Evolutionary conservation across 2,888 invertebrate species (phyloP), one percentile per base, ranked within the genome.

Genomic region (Stenolophus ochropezus): DNA sequence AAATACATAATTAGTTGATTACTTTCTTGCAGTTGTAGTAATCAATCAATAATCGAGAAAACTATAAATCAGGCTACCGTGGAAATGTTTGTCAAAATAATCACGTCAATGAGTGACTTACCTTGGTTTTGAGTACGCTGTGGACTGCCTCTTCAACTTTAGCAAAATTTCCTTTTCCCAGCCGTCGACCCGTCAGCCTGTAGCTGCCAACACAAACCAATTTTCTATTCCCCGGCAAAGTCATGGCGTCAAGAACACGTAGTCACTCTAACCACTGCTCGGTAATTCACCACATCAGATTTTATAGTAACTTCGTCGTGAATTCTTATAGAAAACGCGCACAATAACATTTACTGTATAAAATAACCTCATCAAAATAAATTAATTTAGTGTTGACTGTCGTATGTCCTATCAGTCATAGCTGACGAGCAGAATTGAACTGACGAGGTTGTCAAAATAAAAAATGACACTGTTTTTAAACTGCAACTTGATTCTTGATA

Each of bases 111-210:
- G 21, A 23, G 27, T 27, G 27, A 69, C 65, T 86, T 87, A 94
- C 94, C 93, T 94, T 94, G 85, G 92, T 91, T 84, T 93, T 92
- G 75, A 94, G 92, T 79, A 93, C 88, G 83, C 91, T 91, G 87
- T 95, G 94, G 33, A 92, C 91, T 11, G 94, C 95, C 87, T 95
- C 93, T 87, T 94, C 94, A 65, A 95, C 95, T 85, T 92, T 91
- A 20, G 94, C 94, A 87, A 95, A 95, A 89, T 94, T 94, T 83
- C 95, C 95, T 88, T 94, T 94, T 58, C 95, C 95, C 81, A 95
- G 90, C 82, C 92, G 90, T 85, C 91, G 92, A 82, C 94, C 94
- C 81, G 93, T 93, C 91, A 95, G 92, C 86, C 91, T 90, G 89
- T 95, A 95, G 87, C 93, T 93, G 81, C 95, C 95, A 85, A 95